Conservation (phyloP, 2,888 invertebrate genomes). For the Rhabditoides inermis region DNA sequence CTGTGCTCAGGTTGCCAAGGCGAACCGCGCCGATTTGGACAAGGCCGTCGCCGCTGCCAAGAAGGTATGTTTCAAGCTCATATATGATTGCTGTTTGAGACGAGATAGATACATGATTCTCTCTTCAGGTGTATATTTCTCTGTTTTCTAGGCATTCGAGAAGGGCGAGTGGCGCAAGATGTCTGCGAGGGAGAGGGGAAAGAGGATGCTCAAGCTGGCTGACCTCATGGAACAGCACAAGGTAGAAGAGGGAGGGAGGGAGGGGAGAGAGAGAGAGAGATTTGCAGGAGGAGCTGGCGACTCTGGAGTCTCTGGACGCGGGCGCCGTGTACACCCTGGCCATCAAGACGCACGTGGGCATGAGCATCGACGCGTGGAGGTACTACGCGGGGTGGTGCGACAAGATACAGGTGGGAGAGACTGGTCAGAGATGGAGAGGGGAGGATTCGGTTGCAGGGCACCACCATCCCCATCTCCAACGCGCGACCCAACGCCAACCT, state of each 20-base stretch:
- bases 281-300: constrained; percentile 74
- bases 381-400: constrained; percentile 93
- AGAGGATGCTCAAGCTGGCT: constrained; percentile 75
- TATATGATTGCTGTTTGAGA: background rate
- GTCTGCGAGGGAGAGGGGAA: constrained; percentile 80
- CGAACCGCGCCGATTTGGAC: constrained; percentile 73
- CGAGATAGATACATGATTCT: background rate
- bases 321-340: constrained; percentile 94
- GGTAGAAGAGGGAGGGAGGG: constrained; percentile 13
- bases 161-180: constrained; percentile 84
- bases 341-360: constrained; percentile 88
- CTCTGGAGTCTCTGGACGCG: constrained; percentile 82
- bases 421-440: background rate
- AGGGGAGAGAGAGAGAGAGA: background rate
- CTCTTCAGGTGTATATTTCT: background rate
- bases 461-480: constrained; percentile 81
- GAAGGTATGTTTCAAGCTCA: constrained; percentile 47
- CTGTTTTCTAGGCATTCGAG: constrained; percentile 27
- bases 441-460: constrained; percentile 60
- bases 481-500: constrained; percentile 83
- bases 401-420: constrained; percentile 67
- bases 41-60: constrained; percentile 79
- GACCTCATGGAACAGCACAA: constrained; percentile 88
- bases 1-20: constrained; percentile 61
- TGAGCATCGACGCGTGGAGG: constrained; percentile 93